These are phyloP conservation scores for Octopus bimaculoides DNA, from an alignment of 1,140 invertebrate genomes.

Conservation along the genomic window DNA sequence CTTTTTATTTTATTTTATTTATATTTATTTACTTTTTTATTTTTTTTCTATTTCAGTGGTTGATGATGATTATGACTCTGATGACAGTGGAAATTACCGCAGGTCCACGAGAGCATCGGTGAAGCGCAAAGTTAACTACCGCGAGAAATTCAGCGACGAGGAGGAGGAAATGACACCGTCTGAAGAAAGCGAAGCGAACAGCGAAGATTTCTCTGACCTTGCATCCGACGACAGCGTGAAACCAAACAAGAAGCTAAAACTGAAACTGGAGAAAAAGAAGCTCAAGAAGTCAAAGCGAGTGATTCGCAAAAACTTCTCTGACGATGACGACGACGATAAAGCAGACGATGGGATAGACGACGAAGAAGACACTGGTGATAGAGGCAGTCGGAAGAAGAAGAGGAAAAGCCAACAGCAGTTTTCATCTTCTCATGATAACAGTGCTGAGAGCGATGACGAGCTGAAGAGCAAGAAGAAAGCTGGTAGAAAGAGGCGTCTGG, in stretches of 20 bases:
- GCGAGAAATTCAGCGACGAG: constrained; percentile 35
- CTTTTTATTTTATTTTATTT: no score
- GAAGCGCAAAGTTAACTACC: constrained; percentile 32
- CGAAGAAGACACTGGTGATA: not conserved
- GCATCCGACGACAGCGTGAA: not conserved
- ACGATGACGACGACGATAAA: not conserved
- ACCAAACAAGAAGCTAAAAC: not conserved
- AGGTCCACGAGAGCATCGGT: constrained; percentile 30
- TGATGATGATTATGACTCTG: constrained; percentile 47
- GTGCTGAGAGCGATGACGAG: not conserved
- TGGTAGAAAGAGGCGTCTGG: not conserved
- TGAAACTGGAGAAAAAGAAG: not conserved
- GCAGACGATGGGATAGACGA: not conserved
- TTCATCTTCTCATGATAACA: not conserved
- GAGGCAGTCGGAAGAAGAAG: not conserved
- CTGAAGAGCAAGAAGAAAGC: not conserved
- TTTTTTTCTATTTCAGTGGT: constrained; percentile 37
- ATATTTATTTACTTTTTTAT: not conserved
- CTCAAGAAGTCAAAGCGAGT: constrained; percentile 1
- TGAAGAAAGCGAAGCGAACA: constrained; percentile 27
- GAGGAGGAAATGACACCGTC: constrained; percentile 21
- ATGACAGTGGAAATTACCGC: constrained; percentile 32
- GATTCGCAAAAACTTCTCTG: not conserved
- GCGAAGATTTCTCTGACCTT: not conserved
- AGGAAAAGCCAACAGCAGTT: no score